Conservation (phyloP, 2,888 invertebrate genomes). For the Tridacna crocea region DNA sequence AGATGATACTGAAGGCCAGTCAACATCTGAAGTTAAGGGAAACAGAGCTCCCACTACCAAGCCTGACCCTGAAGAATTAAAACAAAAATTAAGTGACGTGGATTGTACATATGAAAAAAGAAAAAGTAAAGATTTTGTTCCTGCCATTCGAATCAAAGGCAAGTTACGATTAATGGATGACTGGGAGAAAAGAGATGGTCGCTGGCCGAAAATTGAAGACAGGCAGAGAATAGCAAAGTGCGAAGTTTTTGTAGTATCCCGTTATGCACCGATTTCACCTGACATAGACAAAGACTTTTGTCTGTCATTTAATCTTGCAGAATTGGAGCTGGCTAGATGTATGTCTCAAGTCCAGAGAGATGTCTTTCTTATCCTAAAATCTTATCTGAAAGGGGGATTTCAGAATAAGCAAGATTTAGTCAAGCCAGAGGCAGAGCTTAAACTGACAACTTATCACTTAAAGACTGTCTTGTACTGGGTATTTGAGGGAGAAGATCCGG, state of each 20-base stretch:
- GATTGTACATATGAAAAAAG: slow-evolving; percentile 46
- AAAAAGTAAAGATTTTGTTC: slow-evolving; percentile 64
- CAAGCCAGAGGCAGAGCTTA: slow-evolving; percentile 24
- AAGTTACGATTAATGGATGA: slow-evolving; percentile 42
- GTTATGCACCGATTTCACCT: slow-evolving; percentile 54
- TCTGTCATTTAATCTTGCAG: slow-evolving; percentile 61
- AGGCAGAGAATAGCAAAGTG: slow-evolving; percentile 53
- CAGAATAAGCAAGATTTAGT: slow-evolving; percentile 13
- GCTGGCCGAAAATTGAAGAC: slow-evolving; percentile 48
- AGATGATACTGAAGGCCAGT: background rate
- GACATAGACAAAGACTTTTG: slow-evolving; percentile 57
- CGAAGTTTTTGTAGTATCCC: slow-evolving; percentile 58
- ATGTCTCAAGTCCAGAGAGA: slow-evolving; percentile 50
- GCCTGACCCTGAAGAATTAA: too few species aligned
- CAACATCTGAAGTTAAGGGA: background rate
- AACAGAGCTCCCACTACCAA: background rate
- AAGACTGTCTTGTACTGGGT: slow-evolving; percentile 61
- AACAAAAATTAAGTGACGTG: background rate
- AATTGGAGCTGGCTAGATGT: slow-evolving; percentile 50
- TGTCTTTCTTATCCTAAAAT: slow-evolving; percentile 56
- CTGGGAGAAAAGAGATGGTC: slow-evolving; percentile 43
- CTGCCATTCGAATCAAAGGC: slow-evolving; percentile 52
- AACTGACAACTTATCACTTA: slow-evolving; percentile 59
- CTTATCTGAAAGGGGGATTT: slow-evolving; percentile 54
- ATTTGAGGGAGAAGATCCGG: slow-evolving; percentile 34